Evolutionary conservation across 2,888 invertebrate species (phyloP).

Genomic region (Chesias legatella): DNA sequence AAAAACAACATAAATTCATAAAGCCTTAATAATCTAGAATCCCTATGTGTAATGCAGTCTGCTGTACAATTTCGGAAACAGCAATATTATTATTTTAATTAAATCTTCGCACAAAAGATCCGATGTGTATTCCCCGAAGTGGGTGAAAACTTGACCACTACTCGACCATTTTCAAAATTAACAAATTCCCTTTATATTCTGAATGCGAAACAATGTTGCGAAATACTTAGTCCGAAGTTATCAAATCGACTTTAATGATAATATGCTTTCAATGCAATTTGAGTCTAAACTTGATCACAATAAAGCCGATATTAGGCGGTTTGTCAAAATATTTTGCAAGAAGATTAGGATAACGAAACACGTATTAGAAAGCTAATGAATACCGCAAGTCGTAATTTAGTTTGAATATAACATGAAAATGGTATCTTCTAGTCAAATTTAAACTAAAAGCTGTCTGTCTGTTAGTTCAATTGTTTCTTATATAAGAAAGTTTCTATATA

Average conservation of each 20-base stretch:
- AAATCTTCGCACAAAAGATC: constrained; percentile 16
- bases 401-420: constrained; percentile 45
- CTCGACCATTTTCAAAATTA: constrained; percentile 53
- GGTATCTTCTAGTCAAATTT: constrained; percentile 21
- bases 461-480: too few relatives aligned
- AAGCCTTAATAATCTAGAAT: too few relatives aligned
- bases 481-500: too few relatives aligned
- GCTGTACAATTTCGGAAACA: too few relatives aligned
- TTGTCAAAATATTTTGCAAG: constrained; percentile 41
- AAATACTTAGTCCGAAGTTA: constrained; percentile 55
- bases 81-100: constrained; percentile 5
- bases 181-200: constrained; percentile 57
- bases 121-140: constrained; percentile 29
- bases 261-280: constrained; percentile 20
- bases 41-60: too few relatives aligned
- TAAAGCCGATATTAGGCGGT: constrained; percentile 36
- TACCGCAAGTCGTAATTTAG: constrained; percentile 62
- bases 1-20: too few relatives aligned
- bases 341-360: constrained; percentile 73
- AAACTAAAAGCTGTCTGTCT: too few relatives aligned
- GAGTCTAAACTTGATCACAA: constrained; percentile 21
- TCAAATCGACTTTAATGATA: constrained; percentile 60
- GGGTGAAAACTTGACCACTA: constrained; percentile 44
- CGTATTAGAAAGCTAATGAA: constrained; percentile 73
- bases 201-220: constrained; percentile 62